Percentiles rank a stretch among this genome's conserved stretches.
Evolutionary conservation across 2,797 vertebrate genomes (phyloP).

Genomic region (Pipistrellus nathusii): DNA sequence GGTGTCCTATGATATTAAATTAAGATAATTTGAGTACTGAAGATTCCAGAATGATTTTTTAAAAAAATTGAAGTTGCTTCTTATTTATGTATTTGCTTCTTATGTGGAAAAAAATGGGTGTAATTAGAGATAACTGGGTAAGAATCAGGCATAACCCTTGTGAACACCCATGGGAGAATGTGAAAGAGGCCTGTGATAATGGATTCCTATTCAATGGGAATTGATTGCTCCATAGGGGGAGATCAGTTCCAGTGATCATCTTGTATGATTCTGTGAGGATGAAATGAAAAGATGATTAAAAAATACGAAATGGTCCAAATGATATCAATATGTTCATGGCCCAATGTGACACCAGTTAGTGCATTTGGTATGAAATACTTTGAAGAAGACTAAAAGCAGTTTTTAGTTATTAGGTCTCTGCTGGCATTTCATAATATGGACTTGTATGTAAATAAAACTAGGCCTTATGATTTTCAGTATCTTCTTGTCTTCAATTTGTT

Average conservation of each 20-base stretch:
- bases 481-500: slow-evolving; percentile 32
- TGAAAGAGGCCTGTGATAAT: neutral
- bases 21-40: slow-evolving; percentile 23
- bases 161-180: neutral
- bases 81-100: neutral
- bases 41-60: neutral
- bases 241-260: slow-evolving; percentile 9
- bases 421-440: neutral
- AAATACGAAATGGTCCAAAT: neutral
- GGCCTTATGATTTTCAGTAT: neutral
- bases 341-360: neutral
- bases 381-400: neutral
- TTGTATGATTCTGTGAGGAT: slow-evolving; percentile 42
- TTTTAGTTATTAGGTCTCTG: neutral
- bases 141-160: neutral
- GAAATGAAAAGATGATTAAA: slow-evolving; percentile 30
- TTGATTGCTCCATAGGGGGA: neutral
- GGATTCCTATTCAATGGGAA: neutral
- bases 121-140: neutral
- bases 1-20: neutral
- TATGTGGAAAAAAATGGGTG: slow-evolving; percentile 37
- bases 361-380: slow-evolving; percentile 43
- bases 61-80: neutral
- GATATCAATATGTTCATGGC: neutral
- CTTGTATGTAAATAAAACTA: neutral